A percentile compares a stretch with the other conserved stretches of the same genome.
Conservation (phyloP, 1,140 invertebrate genomes). For the Phortica variegata region DNA sequence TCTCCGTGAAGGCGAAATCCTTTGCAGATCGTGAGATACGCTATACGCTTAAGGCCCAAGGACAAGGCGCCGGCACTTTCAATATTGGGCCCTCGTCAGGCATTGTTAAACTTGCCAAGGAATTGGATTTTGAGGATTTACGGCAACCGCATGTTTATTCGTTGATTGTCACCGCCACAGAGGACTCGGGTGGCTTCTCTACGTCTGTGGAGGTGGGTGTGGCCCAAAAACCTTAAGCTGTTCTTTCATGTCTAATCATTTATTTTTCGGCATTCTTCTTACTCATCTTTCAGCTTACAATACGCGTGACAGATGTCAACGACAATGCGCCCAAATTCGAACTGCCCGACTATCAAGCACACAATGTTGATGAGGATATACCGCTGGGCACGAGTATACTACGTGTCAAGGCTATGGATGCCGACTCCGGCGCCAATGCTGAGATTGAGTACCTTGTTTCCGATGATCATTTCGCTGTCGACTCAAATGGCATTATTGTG, state of each 20-base stretch:
- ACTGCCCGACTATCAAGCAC: conserved; percentile 91
- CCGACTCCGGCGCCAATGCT: conserved; percentile 88
- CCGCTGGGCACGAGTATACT: conserved; percentile 86
- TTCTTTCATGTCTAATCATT: not conserved
- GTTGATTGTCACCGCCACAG: conserved; percentile 87
- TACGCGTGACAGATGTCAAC: conserved; percentile 91
- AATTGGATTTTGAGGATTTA: conserved; percentile 92
- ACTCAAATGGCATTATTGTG: conserved; percentile 85
- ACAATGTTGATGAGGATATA: conserved; percentile 93
- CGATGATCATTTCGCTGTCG: conserved; percentile 91
- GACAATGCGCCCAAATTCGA: conserved; percentile 94
- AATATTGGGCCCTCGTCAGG: conserved; percentile 92
- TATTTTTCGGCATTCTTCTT: not conserved
- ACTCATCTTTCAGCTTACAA: conserved; percentile 68
- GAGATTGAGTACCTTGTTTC: conserved; percentile 90
- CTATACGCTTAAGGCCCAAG: conserved; percentile 90
- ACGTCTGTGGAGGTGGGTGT: conserved; percentile 84
- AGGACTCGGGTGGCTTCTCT: conserved; percentile 93
- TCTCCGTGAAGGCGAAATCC: conserved; percentile 94
- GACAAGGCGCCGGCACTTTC: conserved; percentile 91
- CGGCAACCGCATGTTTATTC: conserved; percentile 91
- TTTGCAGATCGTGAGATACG: conserved; percentile 93
- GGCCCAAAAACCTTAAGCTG: not conserved
- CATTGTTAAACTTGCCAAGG: conserved; percentile 91
- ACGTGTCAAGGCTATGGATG: conserved; percentile 89